Evolutionary conservation across 92 coral and sea anemone genomes (phyloP).

Genomic region (Ricordea florida): DNA sequence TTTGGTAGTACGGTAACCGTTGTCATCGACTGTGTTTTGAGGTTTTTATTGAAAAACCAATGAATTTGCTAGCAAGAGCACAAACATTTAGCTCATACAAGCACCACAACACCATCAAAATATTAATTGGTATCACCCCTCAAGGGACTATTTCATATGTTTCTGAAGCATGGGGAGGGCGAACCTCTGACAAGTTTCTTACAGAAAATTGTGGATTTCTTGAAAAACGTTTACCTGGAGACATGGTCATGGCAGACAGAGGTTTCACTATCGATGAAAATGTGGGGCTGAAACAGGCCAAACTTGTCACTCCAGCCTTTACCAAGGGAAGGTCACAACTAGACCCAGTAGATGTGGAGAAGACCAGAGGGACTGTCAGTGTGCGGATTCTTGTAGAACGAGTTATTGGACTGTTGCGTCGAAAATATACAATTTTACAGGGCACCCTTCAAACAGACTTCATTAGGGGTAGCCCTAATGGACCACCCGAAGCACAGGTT

Average conservation of each 20-base stretch:
- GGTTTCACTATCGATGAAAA: slow-evolving; percentile 57
- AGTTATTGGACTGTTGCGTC: slow-evolving; percentile 56
- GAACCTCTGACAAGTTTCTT: slow-evolving; percentile 44
- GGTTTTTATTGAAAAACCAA: slow-evolving; percentile 23
- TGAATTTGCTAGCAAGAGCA: slow-evolving; percentile 19
- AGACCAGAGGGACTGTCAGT: slow-evolving; percentile 52
- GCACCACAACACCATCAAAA: slow-evolving; percentile 35
- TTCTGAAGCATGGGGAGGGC: slow-evolving; percentile 64
- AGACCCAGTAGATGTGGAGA: slow-evolving; percentile 41
- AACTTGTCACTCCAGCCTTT: slow-evolving; percentile 52
- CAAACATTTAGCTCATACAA: slow-evolving; percentile 38
- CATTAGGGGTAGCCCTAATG: slow-evolving; percentile 3
- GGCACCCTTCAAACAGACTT: slow-evolving; percentile 60
- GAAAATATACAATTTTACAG: slow-evolving; percentile 57
- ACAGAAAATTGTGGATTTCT: slow-evolving; percentile 57
- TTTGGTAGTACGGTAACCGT: slow-evolving; percentile 45
- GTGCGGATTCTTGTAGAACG: slow-evolving; percentile 61
- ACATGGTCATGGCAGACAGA: slow-evolving; percentile 60
- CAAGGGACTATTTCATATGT: slow-evolving; percentile 51
- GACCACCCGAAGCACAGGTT: slow-evolving; percentile 24
- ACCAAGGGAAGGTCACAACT: slow-evolving; percentile 63
- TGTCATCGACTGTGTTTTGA: slow-evolving; percentile 25
- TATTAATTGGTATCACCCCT: slow-evolving; percentile 20
- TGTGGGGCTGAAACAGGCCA: slow-evolving; percentile 39
- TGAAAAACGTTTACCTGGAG: slow-evolving; percentile 45